Base-by-base conservation (phyloP, 2,797 vertebrate genomes). In the Mormyrops attenuatus region DNA sequence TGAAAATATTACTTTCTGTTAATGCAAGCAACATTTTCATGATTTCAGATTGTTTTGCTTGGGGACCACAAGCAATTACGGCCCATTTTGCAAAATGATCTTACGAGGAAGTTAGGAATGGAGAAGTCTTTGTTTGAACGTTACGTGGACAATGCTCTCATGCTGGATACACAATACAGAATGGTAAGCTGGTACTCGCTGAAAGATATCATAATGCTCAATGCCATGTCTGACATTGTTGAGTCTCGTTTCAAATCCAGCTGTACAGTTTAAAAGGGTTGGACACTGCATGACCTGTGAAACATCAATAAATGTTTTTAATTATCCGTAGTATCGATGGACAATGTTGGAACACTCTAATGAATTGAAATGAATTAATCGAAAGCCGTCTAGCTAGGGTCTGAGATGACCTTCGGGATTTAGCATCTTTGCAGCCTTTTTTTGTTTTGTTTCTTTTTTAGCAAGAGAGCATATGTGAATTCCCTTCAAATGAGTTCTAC, bases 11-110 rank as follows among this genome's bases (percentile, higher is more conserved):
- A 38, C 3, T 20, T 41, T 20, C 17, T 80, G 44, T 30, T 85
- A 87, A 60, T 52, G 26, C 30, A 87, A 38, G 34, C 7, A 85
- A 85, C 34, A 6, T 60, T 55, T 87, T 87, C 2, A 55, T 13
- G 15, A 55, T 90, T 93, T 13, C 89, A 97, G 97, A 95, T 97
- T 41, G 96, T 97, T 73, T 92, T 97, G 26, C 94, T 97, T 0
- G 97, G 97, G 5, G 97, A 97, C 89, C 97, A 97, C 90, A 96
- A 94, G 57, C 97, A 97, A 92, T 93, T 97, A 82, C 93, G 93
- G 11, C 96, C 97, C 0, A 94, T 97, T 84, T 94, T 97, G 57
- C 93, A 92, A 86, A 94, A 93, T 0, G 95, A 97, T 1, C 73
- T 94, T 53, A 94, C 95, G 63, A 94, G 92, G 85, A 94, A 20